Base-by-base conservation (phyloP, 1,140 invertebrate species). In the Plutomurus gul region DNA sequence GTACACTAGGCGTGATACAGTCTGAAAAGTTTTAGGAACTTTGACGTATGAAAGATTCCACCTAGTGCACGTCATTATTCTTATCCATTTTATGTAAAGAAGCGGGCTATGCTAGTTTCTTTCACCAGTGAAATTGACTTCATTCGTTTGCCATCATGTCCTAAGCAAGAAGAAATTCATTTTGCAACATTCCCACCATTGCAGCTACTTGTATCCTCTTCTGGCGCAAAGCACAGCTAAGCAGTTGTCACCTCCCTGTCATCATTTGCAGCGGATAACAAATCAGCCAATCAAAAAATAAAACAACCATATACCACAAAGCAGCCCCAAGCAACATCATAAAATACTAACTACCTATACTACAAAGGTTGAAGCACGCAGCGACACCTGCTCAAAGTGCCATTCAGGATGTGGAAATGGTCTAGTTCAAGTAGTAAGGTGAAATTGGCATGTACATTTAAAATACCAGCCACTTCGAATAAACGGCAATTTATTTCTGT, bases 21-120 rank as follows among this genome's bases (percentile, higher is more conserved):
- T n/a, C n/a, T n/a, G n/a, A n/a, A n/a, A 49, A 51, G 18, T 25
- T 51, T 51, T 51, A 51, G 25, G 47, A 51, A 51, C 47, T 51
- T 51, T 51, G 47, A 51, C 47, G 47, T 22, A 22, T 22, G 47
- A 51, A 20, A 51, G 47, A 51, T 51, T 51, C 47, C 47, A 51
- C 47, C 47, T 51, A 51, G 47, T 51, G 47, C 47, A 51, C 20
- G 47, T 51, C 47, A 51, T 51, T 51, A 51, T 51, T 51, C 47
- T 51, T 51, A 22, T 51, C 47, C 47, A 22, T 51, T 25, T 51
- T 51, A 51, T 51, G 25, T 51, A 51, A 51, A 51, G 47, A 22
- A 51, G 47, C n/a, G n/a, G n/a, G n/a, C n/a, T 51, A 18, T 22
- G 47, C 47, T 51, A 22, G 20, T 22, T 51, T 22, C 25, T 51